Percentiles rank a stretch among this genome's conserved stretches.
These are phyloP conservation scores for Oopsacas minuta DNA, from an alignment of 37 sponge, comb jelly and placozoan species.

Conservation along the genomic window DNA sequence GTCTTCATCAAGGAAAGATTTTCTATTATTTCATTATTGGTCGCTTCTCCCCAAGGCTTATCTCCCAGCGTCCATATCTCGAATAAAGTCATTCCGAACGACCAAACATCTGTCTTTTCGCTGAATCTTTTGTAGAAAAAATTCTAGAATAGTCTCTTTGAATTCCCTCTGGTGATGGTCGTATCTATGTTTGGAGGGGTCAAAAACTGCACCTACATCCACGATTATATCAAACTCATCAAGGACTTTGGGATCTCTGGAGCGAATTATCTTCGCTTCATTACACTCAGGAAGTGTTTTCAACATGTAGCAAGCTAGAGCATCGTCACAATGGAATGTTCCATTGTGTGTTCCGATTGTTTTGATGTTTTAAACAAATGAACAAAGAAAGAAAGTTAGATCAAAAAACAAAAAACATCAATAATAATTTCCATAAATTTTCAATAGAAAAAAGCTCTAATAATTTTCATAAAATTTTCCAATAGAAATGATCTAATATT, in stretches of 20 bases:
- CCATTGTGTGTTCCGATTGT: slow-evolving; percentile 70
- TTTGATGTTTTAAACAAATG: too few relatives aligned
- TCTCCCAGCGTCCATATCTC: neutral
- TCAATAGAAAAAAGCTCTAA: too few relatives aligned
- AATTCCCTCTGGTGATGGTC: slow-evolving; percentile 89
- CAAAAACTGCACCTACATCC: slow-evolving; percentile 83
- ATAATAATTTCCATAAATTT: too few relatives aligned
- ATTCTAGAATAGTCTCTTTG: slow-evolving; percentile 44
- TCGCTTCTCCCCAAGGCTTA: neutral
- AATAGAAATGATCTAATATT: too few relatives aligned
- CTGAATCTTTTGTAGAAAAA: neutral
- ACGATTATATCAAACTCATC: slow-evolving; percentile 67
- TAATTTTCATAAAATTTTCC: too few relatives aligned
- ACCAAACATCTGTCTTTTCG: neutral
- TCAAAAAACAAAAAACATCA: too few relatives aligned
- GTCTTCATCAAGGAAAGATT: neutral
- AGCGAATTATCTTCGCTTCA: slow-evolving; percentile 47
- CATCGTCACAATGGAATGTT: slow-evolving; percentile 88
- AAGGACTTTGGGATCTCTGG: slow-evolving; percentile 40
- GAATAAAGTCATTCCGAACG: neutral
- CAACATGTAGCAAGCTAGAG: slow-evolving; percentile 80
- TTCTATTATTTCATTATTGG: neutral
- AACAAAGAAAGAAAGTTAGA: too few relatives aligned
- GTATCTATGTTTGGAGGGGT: slow-evolving; percentile 53
- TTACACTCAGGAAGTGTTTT: slow-evolving; percentile 50